Conservation (phyloP, 2,113 vertebrate genomes). For the Nannobrachium achirus region DNA sequence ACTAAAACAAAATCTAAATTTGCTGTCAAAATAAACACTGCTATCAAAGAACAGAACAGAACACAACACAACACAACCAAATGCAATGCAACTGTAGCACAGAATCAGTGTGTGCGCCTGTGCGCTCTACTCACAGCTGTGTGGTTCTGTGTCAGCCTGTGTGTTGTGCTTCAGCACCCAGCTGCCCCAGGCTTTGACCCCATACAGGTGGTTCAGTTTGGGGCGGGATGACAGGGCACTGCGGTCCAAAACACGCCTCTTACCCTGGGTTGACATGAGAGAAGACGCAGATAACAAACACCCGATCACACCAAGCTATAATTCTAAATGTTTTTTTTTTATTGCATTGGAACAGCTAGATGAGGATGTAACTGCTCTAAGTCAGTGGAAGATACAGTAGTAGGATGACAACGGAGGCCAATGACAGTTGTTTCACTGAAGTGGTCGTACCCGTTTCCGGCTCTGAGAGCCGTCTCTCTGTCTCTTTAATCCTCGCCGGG, state of each 20-base stretch:
- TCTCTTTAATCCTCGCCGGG: conserved; percentile 83
- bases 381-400: background rate
- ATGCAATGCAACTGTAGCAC: too few relatives aligned
- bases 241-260: conserved; percentile 55
- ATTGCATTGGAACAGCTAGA: background rate
- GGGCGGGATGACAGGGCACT: conserved; percentile 73
- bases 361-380: background rate
- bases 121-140: conserved; percentile 61
- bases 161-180: conserved; percentile 90
- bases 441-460: conserved; percentile 85
- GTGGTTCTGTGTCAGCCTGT: conserved; percentile 81
- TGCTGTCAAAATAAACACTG: background rate
- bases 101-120: background rate
- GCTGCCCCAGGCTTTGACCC: conserved; percentile 92
- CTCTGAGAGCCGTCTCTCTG: conserved; percentile 85
- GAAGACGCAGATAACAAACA: background rate
- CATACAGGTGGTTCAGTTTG: conserved; percentile 90
- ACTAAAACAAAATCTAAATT: too few relatives aligned
- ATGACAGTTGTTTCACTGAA: too few relatives aligned
- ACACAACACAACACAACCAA: background rate
- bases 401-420: background rate
- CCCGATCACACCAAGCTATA: background rate
- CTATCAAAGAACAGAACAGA: background rate
- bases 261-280: conserved; percentile 49
- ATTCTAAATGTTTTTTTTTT: background rate